Base-by-base conservation (phyloP, 2,113 vertebrate species). In the Trematomus loennbergii region DNA sequence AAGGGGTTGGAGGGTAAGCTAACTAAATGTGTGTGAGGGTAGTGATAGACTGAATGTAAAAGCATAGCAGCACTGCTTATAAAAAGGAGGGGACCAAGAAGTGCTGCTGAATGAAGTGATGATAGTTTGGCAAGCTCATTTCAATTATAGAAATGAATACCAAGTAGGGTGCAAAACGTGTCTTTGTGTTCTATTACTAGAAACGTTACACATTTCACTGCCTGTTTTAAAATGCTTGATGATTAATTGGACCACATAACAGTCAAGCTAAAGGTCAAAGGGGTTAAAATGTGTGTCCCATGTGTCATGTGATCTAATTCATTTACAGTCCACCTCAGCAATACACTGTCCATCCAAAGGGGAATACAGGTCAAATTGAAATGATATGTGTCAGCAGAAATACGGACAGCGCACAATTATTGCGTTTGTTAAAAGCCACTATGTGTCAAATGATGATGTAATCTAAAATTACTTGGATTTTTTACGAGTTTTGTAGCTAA, bases 1-100 rank as follows among this genome's bases (percentile, higher is more conserved):
- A 90, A 81, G 69, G 72, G 81, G 79, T 84, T 85, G 79, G 74
- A 81, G 75, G 81, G 85, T 81, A 84, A 66, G 89, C 82, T 84
- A 68, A 82, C 81, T 81, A 72, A 88, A 88, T 78, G 73, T 76
- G 78, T 53, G 79, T 15, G 77, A 63, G 80, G 72, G 45, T 75
- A 73, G 81, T 22, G 48, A 87, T 58, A 77, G 79, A 43, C 53
- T 58, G 50, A 53, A 49, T 52, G 50, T 78, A 58, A 87, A 50
- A 60, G 75, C 49, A 69, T 29, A 46, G 79, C 64, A 65, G 71
- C 5, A 1, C 57, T 54, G 50, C 33, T 77, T 49, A 66, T 48
- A 13, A 75, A 57, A 9, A 61, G 29, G 33, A 65, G 65, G 46
- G 59, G 5, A 69, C 46, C 9, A 22, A 17, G 70, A 53, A 60